Evolutionary conservation across 2,888 invertebrate genomes (phyloP).

Genomic region (Philereme vetulata): DNA sequence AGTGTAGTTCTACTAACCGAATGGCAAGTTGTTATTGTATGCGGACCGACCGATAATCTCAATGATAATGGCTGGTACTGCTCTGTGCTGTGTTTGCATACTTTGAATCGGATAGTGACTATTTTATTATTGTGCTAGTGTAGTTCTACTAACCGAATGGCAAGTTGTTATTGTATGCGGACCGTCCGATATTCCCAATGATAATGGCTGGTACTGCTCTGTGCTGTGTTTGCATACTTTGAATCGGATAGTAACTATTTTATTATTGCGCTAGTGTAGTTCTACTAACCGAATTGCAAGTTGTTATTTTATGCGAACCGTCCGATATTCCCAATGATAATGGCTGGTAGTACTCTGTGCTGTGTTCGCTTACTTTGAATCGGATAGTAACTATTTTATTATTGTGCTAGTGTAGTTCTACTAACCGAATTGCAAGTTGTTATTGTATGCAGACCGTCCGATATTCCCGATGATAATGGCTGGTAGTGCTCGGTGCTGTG

Average conservation of each 20-base stretch:
- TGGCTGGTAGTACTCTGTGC: constrained; percentile 46
- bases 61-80: constrained; percentile 57
- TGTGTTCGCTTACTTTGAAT: constrained; percentile 34
- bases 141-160: constrained; percentile 61
- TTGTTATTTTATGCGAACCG: constrained; percentile 62
- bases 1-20: constrained; percentile 58
- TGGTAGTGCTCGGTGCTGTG: constrained; percentile 42
- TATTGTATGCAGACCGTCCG: constrained; percentile 61
- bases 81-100: constrained; percentile 39
- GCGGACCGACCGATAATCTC: constrained; percentile 63
- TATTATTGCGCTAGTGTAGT: constrained; percentile 43
- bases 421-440: constrained; percentile 60
- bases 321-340: constrained; percentile 64
- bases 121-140: constrained; percentile 33
- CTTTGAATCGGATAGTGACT: no score
- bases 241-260: no score
- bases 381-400: no score
- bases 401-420: constrained; percentile 48
- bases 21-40: constrained; percentile 59
- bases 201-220: constrained; percentile 52
- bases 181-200: constrained; percentile 60
- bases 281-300: constrained; percentile 58
- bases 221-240: constrained; percentile 38
- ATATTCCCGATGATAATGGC: constrained; percentile 64
- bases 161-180: constrained; percentile 61